Base-by-base conservation (phyloP, 1,140 invertebrate genomes). In the Gonatopus flavifemur region DNA sequence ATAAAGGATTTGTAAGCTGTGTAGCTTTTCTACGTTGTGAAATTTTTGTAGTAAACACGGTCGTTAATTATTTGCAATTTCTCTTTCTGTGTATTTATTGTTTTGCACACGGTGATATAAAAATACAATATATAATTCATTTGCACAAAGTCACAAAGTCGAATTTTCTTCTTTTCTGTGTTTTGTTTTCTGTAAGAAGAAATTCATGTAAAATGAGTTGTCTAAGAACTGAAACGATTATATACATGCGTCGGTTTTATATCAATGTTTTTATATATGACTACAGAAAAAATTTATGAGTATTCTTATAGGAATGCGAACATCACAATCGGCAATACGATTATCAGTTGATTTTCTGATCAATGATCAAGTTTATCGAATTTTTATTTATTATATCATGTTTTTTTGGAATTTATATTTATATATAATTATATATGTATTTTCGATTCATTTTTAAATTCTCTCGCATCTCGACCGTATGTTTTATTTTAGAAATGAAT, bases 1-100 rank as follows among this genome's bases (percentile, higher is more conserved):
- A 52, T 41, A 52, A 33, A 49, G 36, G 13, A 15, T 45, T 20
- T 24, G 12, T n/a, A 15, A 7, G 10, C 24, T 30, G 22, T 16
- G 10, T 22, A 30, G n/a, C 5, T 22, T 45, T 38, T 38, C 13
- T 10, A 13, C 45, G 32, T 13, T 24, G 9, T 16, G 45, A 13
- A 20, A 19, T 24, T 30, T 18, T 9, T 20, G n/a, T 5, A 13
- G 6, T 12, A 28, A 28, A 6, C 25, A 28, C 25, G 10, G 32
- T 15, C 9, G 5, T 33, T 33, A 6, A 5, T 33, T 51, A 32
- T 45, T 25, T 30, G 7, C 19, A 32, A 33, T 10, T 24, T 24
- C 6, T 35, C 20, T 21, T 25, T 31, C 19, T 12, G 30, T 32
- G 9, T 13, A 31, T 28, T 24, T 37, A 39, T 33, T 2, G 22